Evolutionary conservation across 2,113 vertebrate genomes (phyloP), one percentile per base, ranked within the genome.

Genomic region (Pterocles gutturalis): DNA sequence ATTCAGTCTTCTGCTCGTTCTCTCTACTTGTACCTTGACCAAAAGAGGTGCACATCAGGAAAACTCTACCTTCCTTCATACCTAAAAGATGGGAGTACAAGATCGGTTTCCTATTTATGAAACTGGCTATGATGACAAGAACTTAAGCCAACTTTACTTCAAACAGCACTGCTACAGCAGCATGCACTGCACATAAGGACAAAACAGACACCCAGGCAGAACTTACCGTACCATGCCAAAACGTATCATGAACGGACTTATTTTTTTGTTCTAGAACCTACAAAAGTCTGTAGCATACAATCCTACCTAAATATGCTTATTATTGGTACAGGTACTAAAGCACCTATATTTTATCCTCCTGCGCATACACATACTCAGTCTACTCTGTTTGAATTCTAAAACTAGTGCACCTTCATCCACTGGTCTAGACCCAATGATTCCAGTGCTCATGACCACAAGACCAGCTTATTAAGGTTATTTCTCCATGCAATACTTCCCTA

Each of bases 171-270:
- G 62, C 78, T 76, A 28, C 22, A 48, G 33, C 21, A 72, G 58
- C 13, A 21, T 0, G 6, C 0, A 0, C 26, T 28, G 28, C 22
- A 48, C 14, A 0, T 5, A 25, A 46, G 53, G 13, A 64, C 24
- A 51, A 36, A 70, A 25, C 28, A 66, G 45, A 78, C 38, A 49
- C 28, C 41, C 11, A 5, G 6, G 34, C 29, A 83, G 66, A 81
- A 62, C 28, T 36, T 69, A 51, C 4, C 18, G 58, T 65, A 55
- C 10, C 22, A 33, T 0, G 2, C 13, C 58, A 80, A 69, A 67
- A 80, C 0, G 6, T 36, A 57, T 7, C 10, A 36, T 5, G 7
- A 84, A 82, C 0, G 0, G 25, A 67, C 14, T 34, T 65, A 2
- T 7, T 83, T 51, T 60, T 70, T 45, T 71, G 15, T 58, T 72